phyloP scores from a whole-genome alignment of 1,140 invertebrate species.

The Zaprionus gabonicus region DNA sequence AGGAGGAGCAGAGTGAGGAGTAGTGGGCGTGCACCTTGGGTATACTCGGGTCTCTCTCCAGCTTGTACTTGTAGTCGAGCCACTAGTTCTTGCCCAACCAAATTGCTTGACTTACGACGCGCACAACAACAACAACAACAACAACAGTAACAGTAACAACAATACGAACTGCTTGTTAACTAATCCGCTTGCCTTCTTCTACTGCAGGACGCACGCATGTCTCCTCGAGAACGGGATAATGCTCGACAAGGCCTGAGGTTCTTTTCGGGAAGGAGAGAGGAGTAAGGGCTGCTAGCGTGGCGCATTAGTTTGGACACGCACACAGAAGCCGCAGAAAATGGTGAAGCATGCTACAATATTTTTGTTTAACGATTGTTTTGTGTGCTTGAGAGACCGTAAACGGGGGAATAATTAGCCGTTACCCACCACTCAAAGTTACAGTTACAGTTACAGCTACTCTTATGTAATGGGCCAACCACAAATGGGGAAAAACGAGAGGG shows the following conservation, averaged over 20 bases:
- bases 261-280: constrained; percentile 10
- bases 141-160: not conserved
- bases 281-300: constrained; percentile 28
- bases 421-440: constrained; percentile 34
- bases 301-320: constrained; percentile 75
- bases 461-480: constrained; percentile 56
- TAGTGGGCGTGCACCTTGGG: not conserved
- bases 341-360: constrained; percentile 62
- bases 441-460: constrained; percentile 20
- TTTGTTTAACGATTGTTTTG: constrained; percentile 79
- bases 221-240: constrained; percentile 10
- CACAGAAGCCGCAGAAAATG: constrained; percentile 34
- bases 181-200: constrained; percentile 40
- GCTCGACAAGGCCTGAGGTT: not conserved
- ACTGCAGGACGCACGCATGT: constrained; percentile 40
- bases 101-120: constrained; percentile 47
- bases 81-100: constrained; percentile 43
- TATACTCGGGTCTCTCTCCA: constrained; percentile 10
- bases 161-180: constrained; percentile 57
- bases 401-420: constrained; percentile 77
- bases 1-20: not conserved
- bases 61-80: constrained; percentile 37
- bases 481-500: constrained; percentile 4
- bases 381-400: constrained; percentile 65
- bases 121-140: constrained; percentile 15